Conservation (phyloP, 1,140 invertebrate species). For the Formica exsecta region DNA sequence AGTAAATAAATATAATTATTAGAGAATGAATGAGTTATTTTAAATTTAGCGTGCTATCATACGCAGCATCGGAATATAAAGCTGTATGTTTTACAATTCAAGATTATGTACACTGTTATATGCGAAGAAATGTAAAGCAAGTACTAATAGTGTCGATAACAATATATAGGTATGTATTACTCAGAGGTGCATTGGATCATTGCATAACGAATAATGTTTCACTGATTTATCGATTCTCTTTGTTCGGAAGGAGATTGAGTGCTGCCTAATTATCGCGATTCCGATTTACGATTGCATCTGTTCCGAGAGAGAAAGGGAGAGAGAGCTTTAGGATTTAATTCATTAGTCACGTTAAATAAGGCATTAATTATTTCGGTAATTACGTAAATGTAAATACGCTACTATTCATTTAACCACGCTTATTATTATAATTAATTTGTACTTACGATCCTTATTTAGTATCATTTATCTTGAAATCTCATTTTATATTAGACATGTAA, state of each 20-base stretch:
- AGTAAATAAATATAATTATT: neutral
- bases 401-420: conserved; percentile 67
- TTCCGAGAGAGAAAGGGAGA: neutral
- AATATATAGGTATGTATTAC: neutral
- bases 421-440: conserved; percentile 72
- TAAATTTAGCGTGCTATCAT: neutral
- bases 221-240: conserved; percentile 50
- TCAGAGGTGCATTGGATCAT: conserved; percentile 25
- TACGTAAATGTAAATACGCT: conserved; percentile 71
- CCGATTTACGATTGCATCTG: conserved; percentile 72
- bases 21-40: conserved; percentile 8
- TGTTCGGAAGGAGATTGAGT: conserved; percentile 36
- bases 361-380: conserved; percentile 73
- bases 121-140: neutral
- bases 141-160: neutral
- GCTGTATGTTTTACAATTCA: neutral
- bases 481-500: conserved; percentile 17
- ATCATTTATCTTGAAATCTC: conserved; percentile 48
- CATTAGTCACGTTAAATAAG: conserved; percentile 67
- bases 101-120: too few relatives aligned
- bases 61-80: neutral
- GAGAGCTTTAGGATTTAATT: conserved; percentile 62
- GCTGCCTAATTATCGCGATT: conserved; percentile 72
- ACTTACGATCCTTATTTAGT: conserved; percentile 30
- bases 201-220: conserved; percentile 8